Base-by-base conservation (phyloP, 2,888 invertebrate species). In the Scelioninae gen. 1 region DNA sequence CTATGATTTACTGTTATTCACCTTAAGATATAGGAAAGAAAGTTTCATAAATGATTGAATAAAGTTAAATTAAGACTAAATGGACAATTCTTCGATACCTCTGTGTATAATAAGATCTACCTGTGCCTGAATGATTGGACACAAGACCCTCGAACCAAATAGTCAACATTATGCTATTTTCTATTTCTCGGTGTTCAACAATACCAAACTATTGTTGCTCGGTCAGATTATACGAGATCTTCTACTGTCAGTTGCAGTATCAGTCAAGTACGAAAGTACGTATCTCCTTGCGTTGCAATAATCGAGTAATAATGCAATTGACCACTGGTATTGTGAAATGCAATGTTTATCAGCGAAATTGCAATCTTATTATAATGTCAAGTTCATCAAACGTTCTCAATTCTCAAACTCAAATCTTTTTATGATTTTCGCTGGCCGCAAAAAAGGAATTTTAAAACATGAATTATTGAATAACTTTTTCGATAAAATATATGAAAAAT, bases 181-280 rank as follows among this genome's bases (percentile, higher is more conserved):
- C 83, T 75, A 78, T 60, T 75, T 79, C 83, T 65, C 60, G 29
- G 43, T 58, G 75, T 83, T 78, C 51, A 29, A 38, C 53, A 53
- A 38, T 23, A 38, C 13, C 23, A 13, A 49, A 38, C 65, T 65
- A 75, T 83, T 79, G 79, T 79, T 78, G 58, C 63, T 66, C 47
- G 74, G 63, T 68, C 71, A 71, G 83, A 83, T 83, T 79, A 71
- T 66, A 71, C 79, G 63, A 55, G 71, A 82, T 79, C 79, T 66
- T 76, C 75, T 49, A 71, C 75, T 66, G 74, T 79, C 79, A 75
- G 71, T 79, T 76, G 71, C 79, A 82, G 77, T 77, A 82, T 82
- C 82, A 63, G 72, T 82, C 82, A 40, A 49, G 77, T 68, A 75
- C 58, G 23, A 63, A 76, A 76, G 75, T 66, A 63, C 58, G 60